phyloP scores from a whole-genome alignment of 1,140 invertebrate genomes.

The Rhopalosiphum padi region DNA sequence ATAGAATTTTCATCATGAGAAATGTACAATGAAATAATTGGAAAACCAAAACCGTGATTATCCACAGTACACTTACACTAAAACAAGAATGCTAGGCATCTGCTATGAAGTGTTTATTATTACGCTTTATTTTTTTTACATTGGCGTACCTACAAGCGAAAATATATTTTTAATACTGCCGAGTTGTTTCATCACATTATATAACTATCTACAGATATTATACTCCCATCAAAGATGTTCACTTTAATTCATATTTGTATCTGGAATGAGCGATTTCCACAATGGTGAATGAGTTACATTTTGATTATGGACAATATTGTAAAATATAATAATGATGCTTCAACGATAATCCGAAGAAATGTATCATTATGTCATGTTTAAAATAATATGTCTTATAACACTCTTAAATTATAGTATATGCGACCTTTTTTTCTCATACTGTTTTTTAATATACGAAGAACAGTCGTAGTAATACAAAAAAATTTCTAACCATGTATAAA shows the following conservation, averaged over 20 bases:
- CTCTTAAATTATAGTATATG: too few relatives aligned
- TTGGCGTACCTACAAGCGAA: neutral
- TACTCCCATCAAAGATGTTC: neutral
- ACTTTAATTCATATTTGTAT: neutral
- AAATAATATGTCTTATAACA: neutral
- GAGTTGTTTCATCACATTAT: neutral
- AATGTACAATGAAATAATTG: constrained; percentile 36
- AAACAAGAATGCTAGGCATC: constrained; percentile 35
- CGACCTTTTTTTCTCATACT: neutral
- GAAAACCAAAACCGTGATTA: constrained; percentile 41
- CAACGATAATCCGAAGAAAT: neutral
- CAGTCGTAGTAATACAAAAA: neutral
- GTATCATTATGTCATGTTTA: neutral
- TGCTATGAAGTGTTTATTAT: neutral
- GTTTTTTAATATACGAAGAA: neutral
- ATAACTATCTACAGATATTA: neutral
- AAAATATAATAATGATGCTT: neutral
- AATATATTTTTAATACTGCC: neutral
- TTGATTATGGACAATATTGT: neutral
- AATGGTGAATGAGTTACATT: neutral
- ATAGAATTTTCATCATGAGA: constrained; percentile 15
- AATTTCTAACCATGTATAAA: neutral
- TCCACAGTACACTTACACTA: neutral
- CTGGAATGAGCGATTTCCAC: neutral
- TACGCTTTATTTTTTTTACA: neutral